Conservation (phyloP, 2,113 vertebrate species). For the Electrona antarctica region DNA sequence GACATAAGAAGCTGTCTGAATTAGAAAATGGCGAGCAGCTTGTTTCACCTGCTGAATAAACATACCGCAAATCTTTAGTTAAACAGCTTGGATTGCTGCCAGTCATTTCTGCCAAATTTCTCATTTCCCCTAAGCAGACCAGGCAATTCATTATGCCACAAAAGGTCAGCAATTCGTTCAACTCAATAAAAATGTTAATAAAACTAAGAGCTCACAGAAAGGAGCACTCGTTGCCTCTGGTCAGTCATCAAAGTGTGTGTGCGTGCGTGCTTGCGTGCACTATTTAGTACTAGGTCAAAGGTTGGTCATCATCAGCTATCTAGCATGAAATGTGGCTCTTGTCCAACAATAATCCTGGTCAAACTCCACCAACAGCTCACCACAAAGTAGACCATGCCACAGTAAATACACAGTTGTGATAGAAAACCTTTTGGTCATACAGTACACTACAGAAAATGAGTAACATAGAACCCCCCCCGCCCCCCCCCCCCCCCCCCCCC, state of each 20-base stretch:
- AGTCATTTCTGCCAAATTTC: conserved; percentile 71
- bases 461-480: conserved; percentile 10
- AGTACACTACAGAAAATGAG: background rate
- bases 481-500: conserved; percentile 15
- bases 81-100: conserved; percentile 65
- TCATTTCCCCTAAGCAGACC: conserved; percentile 62
- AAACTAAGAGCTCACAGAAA: conserved; percentile 75
- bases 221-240: conserved; percentile 44
- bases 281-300: conserved; percentile 53
- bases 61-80: conserved; percentile 59
- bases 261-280: conserved; percentile 11
- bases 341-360: conserved; percentile 59
- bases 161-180: conserved; percentile 78
- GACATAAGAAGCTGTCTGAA: conserved; percentile 19
- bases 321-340: conserved; percentile 50
- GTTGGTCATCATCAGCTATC: conserved; percentile 42
- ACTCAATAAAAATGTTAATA: conserved; percentile 82
- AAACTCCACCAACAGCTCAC: conserved; percentile 66
- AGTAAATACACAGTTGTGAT: conserved; percentile 8
- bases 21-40: conserved; percentile 36
- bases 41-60: conserved; percentile 67
- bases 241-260: conserved; percentile 36
- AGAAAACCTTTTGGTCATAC: background rate
- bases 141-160: conserved; percentile 70
- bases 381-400: conserved; percentile 35